These are phyloP conservation scores for Mesitornis unicolor DNA, from an alignment of 2,113 vertebrate species.

Conservation along the genomic window DNA sequence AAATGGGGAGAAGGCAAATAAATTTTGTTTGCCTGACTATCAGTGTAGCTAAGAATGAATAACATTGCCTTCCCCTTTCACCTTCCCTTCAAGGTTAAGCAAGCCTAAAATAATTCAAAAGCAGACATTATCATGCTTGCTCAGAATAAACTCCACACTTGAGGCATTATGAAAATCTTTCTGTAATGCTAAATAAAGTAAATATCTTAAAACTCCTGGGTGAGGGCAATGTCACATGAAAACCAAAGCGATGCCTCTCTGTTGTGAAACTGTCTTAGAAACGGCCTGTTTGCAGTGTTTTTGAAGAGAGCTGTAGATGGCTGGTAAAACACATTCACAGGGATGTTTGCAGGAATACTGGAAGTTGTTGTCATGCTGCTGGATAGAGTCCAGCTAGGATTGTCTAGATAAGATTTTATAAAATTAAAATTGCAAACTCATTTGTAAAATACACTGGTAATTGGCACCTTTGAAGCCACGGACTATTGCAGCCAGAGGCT, in stretches of 20 bases:
- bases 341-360: neutral
- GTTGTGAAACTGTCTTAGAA: neutral
- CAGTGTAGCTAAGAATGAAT: neutral
- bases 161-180: neutral
- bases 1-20: neutral
- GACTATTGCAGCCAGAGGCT: neutral
- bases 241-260: neutral
- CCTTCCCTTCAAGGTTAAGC: neutral
- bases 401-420: neutral
- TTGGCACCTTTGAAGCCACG: neutral
- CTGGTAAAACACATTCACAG: neutral
- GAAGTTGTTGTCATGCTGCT: neutral
- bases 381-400: neutral
- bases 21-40: neutral
- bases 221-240: neutral
- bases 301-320: neutral
- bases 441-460: neutral
- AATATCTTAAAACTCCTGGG: neutral
- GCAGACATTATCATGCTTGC: neutral
- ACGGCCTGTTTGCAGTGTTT: neutral
- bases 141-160: neutral
- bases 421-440: neutral
- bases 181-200: neutral
- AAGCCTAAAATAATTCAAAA: neutral
- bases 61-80: neutral